phyloP scores from a whole-genome alignment of 2,888 invertebrate species.

The Priocnemis perturbator region DNA sequence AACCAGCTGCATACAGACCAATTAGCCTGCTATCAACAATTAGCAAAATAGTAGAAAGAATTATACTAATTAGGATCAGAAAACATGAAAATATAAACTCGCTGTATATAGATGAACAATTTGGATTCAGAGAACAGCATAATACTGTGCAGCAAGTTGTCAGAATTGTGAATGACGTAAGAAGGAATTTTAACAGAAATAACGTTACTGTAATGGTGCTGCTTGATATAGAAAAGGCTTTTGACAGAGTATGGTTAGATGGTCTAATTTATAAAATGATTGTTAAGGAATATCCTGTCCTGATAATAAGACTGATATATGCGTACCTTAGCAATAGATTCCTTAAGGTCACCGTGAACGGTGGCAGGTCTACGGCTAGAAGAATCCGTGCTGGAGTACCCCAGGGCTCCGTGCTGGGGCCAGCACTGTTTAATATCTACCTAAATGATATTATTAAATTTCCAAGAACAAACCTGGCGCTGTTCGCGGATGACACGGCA shows the following conservation, averaged over 20 bases:
- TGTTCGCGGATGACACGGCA: slow-evolving; percentile 47
- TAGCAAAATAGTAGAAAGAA: slow-evolving; percentile 32
- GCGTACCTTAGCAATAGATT: slow-evolving; percentile 49
- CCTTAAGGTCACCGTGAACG: slow-evolving; percentile 46
- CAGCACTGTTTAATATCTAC: no score
- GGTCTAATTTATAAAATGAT: slow-evolving; percentile 39
- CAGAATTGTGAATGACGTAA: slow-evolving; percentile 36
- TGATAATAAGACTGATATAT: slow-evolving; percentile 49
- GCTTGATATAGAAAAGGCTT: no score
- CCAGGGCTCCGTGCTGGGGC: no score
- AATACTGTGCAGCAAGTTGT: slow-evolving; percentile 55
- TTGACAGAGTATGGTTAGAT: slow-evolving; percentile 25
- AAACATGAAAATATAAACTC: slow-evolving; percentile 29
- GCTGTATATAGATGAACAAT: slow-evolving; percentile 41
- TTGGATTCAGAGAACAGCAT: slow-evolving; percentile 59
- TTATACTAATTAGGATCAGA: slow-evolving; percentile 33
- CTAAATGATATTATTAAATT: no score
- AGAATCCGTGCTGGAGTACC: slow-evolving; percentile 34
- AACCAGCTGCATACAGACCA: no score
- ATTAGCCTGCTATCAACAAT: no score
- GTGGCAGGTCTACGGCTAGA: slow-evolving; percentile 37
- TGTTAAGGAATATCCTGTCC: slow-evolving; percentile 39
- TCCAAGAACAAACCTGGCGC: no score
- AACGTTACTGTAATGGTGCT: slow-evolving; percentile 10
- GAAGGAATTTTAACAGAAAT: not conserved